These are phyloP conservation scores for Trichogramma dendrolimi DNA, from an alignment of 2,888 invertebrate species.

Conservation along the genomic window DNA sequence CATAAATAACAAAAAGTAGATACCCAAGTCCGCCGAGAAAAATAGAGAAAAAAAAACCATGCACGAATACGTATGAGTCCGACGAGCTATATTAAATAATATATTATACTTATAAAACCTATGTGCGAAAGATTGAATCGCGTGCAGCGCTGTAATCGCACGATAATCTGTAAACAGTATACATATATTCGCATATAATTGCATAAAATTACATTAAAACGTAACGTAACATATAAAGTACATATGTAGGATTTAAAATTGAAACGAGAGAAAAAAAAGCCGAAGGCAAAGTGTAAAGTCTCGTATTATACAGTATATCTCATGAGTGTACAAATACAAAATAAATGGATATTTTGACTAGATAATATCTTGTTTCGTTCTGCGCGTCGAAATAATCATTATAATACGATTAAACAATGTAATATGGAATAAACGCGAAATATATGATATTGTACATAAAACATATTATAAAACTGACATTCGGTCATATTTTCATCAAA, in stretches of 20 bases:
- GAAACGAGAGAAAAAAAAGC: too few species aligned
- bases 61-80: constrained; percentile 8
- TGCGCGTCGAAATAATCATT: constrained; percentile 3
- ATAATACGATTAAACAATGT: constrained; percentile 4
- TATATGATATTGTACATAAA: constrained; percentile 27
- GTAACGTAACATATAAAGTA: too few species aligned
- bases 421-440: constrained; percentile 19
- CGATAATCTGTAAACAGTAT: constrained; percentile 28
- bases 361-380: constrained; percentile 1
- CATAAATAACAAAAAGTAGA: not conserved
- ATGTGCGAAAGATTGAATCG: constrained; percentile 7
- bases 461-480: constrained; percentile 31
- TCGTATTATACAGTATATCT: too few species aligned
- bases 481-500: constrained; percentile 29
- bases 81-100: constrained; percentile 1
- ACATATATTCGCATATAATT: constrained; percentile 8
- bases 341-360: too few species aligned
- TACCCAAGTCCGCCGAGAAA: not conserved
- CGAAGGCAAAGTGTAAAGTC: too few species aligned
- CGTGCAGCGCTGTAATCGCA: constrained; percentile 21
- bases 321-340: too few species aligned
- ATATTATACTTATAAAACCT: not conserved
- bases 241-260: too few species aligned
- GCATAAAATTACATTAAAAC: too few species aligned
- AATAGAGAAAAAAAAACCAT: not conserved